Base-by-base conservation (phyloP, 2,113 vertebrate genomes). In the Grus americana region DNA sequence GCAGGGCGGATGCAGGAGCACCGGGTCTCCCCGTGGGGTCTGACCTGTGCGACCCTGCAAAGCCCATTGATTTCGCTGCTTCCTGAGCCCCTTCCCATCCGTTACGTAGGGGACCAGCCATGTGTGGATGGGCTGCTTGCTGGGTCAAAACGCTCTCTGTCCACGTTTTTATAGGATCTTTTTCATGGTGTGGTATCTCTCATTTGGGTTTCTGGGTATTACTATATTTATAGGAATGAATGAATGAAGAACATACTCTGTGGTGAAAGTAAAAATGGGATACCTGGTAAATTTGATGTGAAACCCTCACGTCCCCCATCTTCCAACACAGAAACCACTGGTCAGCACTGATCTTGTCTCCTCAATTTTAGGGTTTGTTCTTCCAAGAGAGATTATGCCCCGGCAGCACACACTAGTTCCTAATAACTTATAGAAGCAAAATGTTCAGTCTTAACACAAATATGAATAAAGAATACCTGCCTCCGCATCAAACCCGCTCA, bases 181-280 rank as follows among this genome's bases (percentile, higher is more conserved):
- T 76, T 70, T 8, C 13, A 55, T 0, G 0, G 21, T 19, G 12
- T 24, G 8, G 12, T 49, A 34, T 23, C 32, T 84, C 59, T 71
- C 9, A 9, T 55, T 71, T 52, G 65, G 29, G 4, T 79, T 95
- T 87, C 68, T 75, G n/a, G 72, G 42, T n/a, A 24, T 76, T 86
- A 36, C 14, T 70, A 0, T 58, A 14, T 34, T 55, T 47, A 42
- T 12, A 76, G 38, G n/a, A 86, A 58, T 42, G 42, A 65, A 70
- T 46, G 24, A 76, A 36, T 38, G 50, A 81, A 24, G n/a, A 61
- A 50, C 0, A 0, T 29, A 40, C 29, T 75, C 36, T 20, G 22
- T 9, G 10, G 1, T 62, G 30, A 40, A 88, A 78, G 34, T 34
- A 13, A 58, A 89, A 89, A 42, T 20, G 23, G 9, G 20, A 32